phyloP scores from a whole-genome alignment of 2,888 invertebrate species.

The Clusia tigrina region DNA sequence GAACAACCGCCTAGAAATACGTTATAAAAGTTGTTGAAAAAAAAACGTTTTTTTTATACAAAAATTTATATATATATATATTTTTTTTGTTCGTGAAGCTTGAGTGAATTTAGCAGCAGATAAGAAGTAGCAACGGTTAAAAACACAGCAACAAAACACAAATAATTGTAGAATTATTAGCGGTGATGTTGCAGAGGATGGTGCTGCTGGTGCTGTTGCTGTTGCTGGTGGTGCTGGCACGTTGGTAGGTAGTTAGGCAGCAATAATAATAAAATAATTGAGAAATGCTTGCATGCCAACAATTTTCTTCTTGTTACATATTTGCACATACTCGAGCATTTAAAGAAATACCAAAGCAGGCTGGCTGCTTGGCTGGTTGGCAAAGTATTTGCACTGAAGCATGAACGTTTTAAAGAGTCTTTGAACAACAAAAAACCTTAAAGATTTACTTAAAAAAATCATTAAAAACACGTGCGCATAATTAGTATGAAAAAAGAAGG shows the following conservation, averaged over 20 bases:
- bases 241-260: constrained; percentile 27
- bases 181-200: constrained; percentile 3
- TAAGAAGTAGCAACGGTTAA: constrained; percentile 17
- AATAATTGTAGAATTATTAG: background rate
- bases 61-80: constrained; percentile 22
- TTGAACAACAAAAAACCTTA: constrained; percentile 10
- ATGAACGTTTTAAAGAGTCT: constrained; percentile 37
- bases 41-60: constrained; percentile 20
- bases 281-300: constrained; percentile 48
- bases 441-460: constrained; percentile 34
- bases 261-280: constrained; percentile 45
- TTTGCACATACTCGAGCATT: background rate
- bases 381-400: constrained; percentile 43
- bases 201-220: too few species aligned
- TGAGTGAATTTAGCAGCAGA: constrained; percentile 41
- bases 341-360: constrained; percentile 12
- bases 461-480: constrained; percentile 45
- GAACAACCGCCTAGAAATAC: constrained; percentile 42
- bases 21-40: constrained; percentile 48
- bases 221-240: too few species aligned
- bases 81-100: too few species aligned
- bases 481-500: constrained; percentile 7
- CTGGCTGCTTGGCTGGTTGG: constrained; percentile 27
- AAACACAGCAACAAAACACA: background rate
- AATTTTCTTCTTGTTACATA: background rate